Base-by-base conservation (phyloP, 2,888 invertebrate species). In the Parnassius mnemosyne region DNA sequence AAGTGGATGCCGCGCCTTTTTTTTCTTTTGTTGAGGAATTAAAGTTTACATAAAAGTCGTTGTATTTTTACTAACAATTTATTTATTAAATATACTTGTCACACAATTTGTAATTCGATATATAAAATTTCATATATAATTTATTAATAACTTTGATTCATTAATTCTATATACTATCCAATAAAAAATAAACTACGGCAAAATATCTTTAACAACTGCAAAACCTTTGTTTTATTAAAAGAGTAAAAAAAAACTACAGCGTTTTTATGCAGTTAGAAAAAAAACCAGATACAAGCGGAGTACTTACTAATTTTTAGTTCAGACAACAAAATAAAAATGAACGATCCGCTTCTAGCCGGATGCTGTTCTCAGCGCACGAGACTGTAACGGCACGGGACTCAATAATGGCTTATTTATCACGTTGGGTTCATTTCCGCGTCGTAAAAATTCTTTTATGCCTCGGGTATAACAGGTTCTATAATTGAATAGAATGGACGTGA, bases 401-500 rank as follows among this genome's bases (percentile, higher is more conserved):
- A 42, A 49, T 61, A 61, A 61, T 56, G 56, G 61, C 56, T 55
- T 56, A 61, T 56, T 61, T 61, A 61, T 61, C 61, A 55, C 55
- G 42, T 5, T 11, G 61, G 56, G 52, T 61, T 61, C 61, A 56
- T 61, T 61, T 51, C 56, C 46, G 61, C 20, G 41, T 52, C 56
- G 52, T 61, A 61, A 61, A 61, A 61, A 56, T 52, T 52, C 56
- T 56, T 61, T 61, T 56, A 61, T 56, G 61, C 1, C 10, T 3
- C 56, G 55, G 10, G 43, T 46, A 61, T 61, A 61, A 61, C 52
- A n/a, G 56, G 51, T 56, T 61, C 56, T 52, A 52, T 61, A 56
- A 61, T 56, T 61, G 61, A 61, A 61, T 61, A 56, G 46, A 61
- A 46, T 61, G 61, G 56, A 61, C 61, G 56, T 56, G 61, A 61